Base-by-base conservation (phyloP, 2,797 vertebrate genomes). In the Falco rusticolus region DNA sequence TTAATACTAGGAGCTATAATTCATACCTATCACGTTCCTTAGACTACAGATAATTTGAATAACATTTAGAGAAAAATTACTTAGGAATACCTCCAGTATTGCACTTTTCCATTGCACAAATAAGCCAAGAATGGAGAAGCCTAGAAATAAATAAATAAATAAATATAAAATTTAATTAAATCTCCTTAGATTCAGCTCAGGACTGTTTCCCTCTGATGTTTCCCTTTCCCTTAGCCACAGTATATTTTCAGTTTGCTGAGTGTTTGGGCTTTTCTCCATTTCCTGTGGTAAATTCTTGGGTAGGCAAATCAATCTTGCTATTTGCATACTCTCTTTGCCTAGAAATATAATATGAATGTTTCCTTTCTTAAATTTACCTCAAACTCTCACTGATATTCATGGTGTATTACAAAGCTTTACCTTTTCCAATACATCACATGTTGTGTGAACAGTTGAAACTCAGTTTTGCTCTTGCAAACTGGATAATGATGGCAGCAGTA, bases 1-100 rank as follows among this genome's bases (percentile, higher is more conserved):
- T 86, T 95, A 96, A 94, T 96, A 68, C 87, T 64, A 68, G 71
- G 87, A 91, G 78, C 82, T 68, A 17, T 96, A 90, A 96, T 25
- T 97, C 89, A 90, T 37, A 54, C 45, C 66, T 28, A 83, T 94
- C 68, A 34, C 7, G 26, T 50, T 88, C 45, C 63, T 84, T 84
- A 56, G 54, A 39, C 66, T 69, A 34, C 13, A 70, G 78, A 25
- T 93, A 84, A 94, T 95, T 82, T 87, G 43, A 93, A 47, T 41
- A 90, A 50, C 19, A 60, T 69, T 93, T 91, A 87, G 86, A 92
- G 82, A 53, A 93, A 79, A 54, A 63, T 63, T 39, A 20, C 39
- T 65, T 10, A 76, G 74, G 54, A 82, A 65, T 69, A 65, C 56
- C 69, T 74, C 53, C 60, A 53, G 43, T 56, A 26, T 77, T 79